These are phyloP conservation scores for Neoitamus cyanurus DNA, from an alignment of 2,888 invertebrate species.

Conservation along the genomic window DNA sequence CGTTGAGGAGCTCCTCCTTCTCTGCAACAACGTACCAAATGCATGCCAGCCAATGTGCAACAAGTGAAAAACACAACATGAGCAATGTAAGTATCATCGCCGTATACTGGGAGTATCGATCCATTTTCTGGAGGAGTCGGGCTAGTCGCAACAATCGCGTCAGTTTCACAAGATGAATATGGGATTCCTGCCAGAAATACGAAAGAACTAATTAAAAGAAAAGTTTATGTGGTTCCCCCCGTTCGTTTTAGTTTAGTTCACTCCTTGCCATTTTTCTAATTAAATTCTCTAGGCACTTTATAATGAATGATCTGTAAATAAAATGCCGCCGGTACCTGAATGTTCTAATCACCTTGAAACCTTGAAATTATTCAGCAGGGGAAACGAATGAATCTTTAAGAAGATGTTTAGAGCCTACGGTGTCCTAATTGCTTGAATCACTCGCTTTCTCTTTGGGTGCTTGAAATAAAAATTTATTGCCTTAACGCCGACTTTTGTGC, in stretches of 20 bases:
- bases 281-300: background rate
- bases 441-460: background rate
- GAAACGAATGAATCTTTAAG: background rate
- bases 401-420: background rate
- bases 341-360: background rate
- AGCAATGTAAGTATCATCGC: conserved; percentile 92
- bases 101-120: conserved; percentile 95
- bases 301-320: background rate
- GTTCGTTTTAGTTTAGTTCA: background rate
- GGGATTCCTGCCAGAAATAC: conserved; percentile 72
- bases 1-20: conserved; percentile 79
- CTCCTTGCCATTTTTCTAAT: background rate
- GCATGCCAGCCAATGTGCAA: conserved; percentile 97
- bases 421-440: conserved; percentile 20
- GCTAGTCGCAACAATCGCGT: conserved; percentile 90
- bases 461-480: conserved; percentile 21
- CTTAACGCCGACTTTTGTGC: background rate
- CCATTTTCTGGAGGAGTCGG: conserved; percentile 93
- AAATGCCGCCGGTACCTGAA: background rate
- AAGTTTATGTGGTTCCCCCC: background rate
- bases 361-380: background rate
- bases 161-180: conserved; percentile 92
- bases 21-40: conserved; percentile 97
- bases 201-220: background rate
- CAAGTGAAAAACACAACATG: conserved; percentile 93